Base-by-base conservation (phyloP, 2,888 invertebrate genomes). In the Eulithis prunata region DNA sequence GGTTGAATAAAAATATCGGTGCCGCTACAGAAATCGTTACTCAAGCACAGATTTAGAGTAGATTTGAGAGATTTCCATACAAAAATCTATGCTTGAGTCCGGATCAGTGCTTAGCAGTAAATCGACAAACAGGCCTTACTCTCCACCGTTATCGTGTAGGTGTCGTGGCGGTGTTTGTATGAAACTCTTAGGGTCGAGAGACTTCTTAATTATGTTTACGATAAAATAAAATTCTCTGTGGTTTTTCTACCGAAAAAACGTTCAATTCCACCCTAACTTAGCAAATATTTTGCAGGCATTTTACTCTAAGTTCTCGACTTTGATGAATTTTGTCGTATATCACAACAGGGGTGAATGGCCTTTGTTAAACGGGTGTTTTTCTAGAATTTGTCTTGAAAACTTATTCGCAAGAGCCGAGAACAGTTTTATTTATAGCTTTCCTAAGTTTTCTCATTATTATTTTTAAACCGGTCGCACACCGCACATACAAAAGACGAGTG, bases 301-400 rank as follows among this genome's bases (percentile, higher is more conserved):
- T 70, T 49, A 70, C 57, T 53, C 52, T 12, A 52, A 66, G 63
- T 54, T 57, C 12, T 53, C 38, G 70, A 67, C 67, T 69, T 63
- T 65, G 65, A 70, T 41, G 21, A 69, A 67, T 58, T 45, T n/a
- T 4, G 52, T 36, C 57, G 51, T 70, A 67, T 67, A 65, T 70
- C 64, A n/a, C 45, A 68, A 41, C 2, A 57, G 36, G 47, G 47
- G 53, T 13, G n/a, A 61, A 32, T 67, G 66, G 61, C 58, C 61
- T 41, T 41, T 41, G 38, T 49, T 11, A 49, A 21, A 47, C 13
- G 6, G 47, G 14, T 47, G 13, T 47, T 47, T 47, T 47, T 21
- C 49, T 49, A 45, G 10, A 4, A 21, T 14, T 47, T 10, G 5
- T 11, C 4, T 21, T 21, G 49, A 21, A 49, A 49, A 1, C 6